Evolutionary conservation across 2,797 vertebrate genomes (phyloP), one percentile per base, ranked within the genome.

Genomic region (Gymnodraco acuticeps): DNA sequence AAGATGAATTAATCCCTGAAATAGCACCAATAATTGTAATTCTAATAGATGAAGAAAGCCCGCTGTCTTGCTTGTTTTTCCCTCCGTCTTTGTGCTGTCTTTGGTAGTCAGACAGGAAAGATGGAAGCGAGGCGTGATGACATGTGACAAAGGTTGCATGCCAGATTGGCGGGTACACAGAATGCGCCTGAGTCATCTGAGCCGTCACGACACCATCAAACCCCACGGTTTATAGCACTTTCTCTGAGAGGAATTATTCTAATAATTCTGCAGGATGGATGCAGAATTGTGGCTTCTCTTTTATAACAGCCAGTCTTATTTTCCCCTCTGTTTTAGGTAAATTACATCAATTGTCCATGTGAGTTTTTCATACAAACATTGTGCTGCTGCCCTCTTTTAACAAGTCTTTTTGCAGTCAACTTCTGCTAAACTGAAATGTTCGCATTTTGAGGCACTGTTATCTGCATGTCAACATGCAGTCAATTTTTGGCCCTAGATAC

Each of bases 121-220:
- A 90, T 88, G 87, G 84, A 64, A 87, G 83, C 64, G 87, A 92
- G 88, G 91, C 87, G 78, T 83, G 70, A 88, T 82, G 85, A 80
- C 83, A 88, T 91, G 86, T 77, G 77, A 90, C 77, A 86, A 87
- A 89, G 90, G 88, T 87, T 86, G 81, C 82, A 68, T 81, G 87
- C 85, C 91, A 91, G 89, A 89, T 93, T 92, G 88, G 81, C 65
- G 86, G 88, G 89, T 90, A 85, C 88, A 93, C 86, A 86, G 85
- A 38, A 81, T 86, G 84, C 0, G 71, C 48, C 83, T 92, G 88
- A 93, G 81, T 93, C 90, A 92, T 90, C 85, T 50, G 67, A 83
- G 81, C 81, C 5, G 71, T 77, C 67, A 77, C 64, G 41, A 85
- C 80, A 78, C 87, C 87, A 77, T 75, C 77, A 71, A 79, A 80